Evolutionary conservation across 2,888 invertebrate genomes (phyloP).

Genomic region (Drosophila greeni): DNA sequence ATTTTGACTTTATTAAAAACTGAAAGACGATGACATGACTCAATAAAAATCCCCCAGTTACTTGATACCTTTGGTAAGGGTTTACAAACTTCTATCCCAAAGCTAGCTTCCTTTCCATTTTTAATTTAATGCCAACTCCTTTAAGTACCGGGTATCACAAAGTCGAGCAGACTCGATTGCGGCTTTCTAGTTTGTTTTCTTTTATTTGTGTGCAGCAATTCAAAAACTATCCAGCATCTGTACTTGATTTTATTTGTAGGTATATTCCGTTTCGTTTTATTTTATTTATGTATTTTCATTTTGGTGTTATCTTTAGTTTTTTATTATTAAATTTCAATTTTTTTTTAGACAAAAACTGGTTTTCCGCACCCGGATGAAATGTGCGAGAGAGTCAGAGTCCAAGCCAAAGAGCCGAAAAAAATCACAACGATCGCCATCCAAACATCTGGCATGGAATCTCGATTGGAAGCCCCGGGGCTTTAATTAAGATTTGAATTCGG

Average conservation of each 20-base stretch:
- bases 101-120: background rate
- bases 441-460: conserved; percentile 37
- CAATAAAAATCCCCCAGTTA: background rate
- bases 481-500: conserved; percentile 39
- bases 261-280: conserved; percentile 16
- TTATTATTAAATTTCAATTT: conserved; percentile 7
- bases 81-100: background rate
- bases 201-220: conserved; percentile 2
- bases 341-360: conserved; percentile 52
- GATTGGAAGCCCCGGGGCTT: conserved; percentile 36
- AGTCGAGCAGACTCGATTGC: background rate
- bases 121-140: background rate
- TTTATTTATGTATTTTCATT: conserved; percentile 5
- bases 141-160: background rate
- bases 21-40: background rate
- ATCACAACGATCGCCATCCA: conserved; percentile 17
- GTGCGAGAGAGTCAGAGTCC: conserved; percentile 36
- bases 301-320: conserved; percentile 4
- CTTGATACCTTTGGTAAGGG: background rate
- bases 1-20: background rate
- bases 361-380: conserved; percentile 65
- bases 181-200: conserved; percentile 5
- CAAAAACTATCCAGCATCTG: conserved; percentile 19
- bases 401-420: conserved; percentile 26
- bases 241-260: conserved; percentile 36